phyloP scores from a whole-genome alignment of 2,797 vertebrate species.

The Macropus fuliginosus region DNA sequence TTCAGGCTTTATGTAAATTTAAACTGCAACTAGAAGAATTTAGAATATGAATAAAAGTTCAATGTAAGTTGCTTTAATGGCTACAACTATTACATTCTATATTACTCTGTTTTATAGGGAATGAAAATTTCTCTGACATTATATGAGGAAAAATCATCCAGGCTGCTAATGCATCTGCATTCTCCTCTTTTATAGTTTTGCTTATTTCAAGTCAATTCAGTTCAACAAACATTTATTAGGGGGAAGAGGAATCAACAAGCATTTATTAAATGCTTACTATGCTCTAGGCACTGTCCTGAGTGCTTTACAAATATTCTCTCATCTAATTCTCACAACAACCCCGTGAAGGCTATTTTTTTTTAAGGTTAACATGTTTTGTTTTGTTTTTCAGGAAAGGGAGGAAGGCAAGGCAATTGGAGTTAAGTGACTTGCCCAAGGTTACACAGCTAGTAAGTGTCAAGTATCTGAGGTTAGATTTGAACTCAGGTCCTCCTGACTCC shows the following conservation, averaged over 20 bases:
- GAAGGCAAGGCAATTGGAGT: too few species aligned
- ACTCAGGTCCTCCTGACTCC: too few species aligned
- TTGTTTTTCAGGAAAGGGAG: too few species aligned
- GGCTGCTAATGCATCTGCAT: not conserved
- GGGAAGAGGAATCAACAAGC: not conserved
- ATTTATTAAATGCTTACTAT: not conserved
- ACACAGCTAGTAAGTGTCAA: too few species aligned
- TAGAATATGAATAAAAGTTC: conserved; percentile 63
- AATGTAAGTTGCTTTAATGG: conserved; percentile 38
- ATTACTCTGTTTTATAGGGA: conserved; percentile 27
- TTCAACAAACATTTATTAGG: not conserved
- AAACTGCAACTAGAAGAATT: conserved; percentile 63
- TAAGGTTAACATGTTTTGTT: too few species aligned
- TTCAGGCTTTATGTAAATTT: conserved; percentile 51
- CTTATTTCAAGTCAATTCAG: not conserved
- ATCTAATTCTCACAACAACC: conserved; percentile 10
- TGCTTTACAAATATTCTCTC: not conserved
- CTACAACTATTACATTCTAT: conserved; percentile 36
- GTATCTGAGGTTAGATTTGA: too few species aligned
- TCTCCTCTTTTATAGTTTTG: not conserved
- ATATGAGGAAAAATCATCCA: conserved; percentile 19
- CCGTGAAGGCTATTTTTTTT: not conserved
- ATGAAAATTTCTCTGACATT: conserved; percentile 19
- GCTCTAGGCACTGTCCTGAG: not conserved
- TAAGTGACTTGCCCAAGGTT: too few species aligned